A percentile compares a stretch with the other conserved stretches of the same genome.
These are phyloP conservation scores for Chironex yamaguchii DNA, from an alignment of 30 jellyfish, hydroid and myxozoan species.

Conservation along the genomic window DNA sequence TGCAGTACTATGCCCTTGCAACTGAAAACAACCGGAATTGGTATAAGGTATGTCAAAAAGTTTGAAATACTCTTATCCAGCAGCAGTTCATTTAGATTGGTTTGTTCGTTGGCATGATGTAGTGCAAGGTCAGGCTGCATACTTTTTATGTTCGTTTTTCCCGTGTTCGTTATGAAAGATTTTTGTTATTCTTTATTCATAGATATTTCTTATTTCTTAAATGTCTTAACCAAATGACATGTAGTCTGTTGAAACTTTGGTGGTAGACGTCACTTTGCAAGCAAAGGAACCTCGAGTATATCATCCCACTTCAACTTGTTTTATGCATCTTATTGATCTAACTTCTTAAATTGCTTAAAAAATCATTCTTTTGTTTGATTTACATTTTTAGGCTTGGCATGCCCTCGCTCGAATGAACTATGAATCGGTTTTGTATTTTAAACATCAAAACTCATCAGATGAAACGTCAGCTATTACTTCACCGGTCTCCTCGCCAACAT, in stretches of 20 bases:
- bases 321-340: no score
- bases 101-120: no score
- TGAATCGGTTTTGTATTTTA: slow-evolving; percentile 94
- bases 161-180: no score
- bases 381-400: slow-evolving; percentile 88
- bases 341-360: no score
- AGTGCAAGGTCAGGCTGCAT: no score
- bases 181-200: no score
- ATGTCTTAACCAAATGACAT: not conserved
- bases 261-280: not conserved
- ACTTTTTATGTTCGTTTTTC: no score
- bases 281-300: no score
- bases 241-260: not conserved
- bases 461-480: slow-evolving; percentile 40
- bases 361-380: no score
- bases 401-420: slow-evolving; percentile 97
- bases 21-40: slow-evolving; percentile 86
- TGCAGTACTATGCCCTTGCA: slow-evolving; percentile 92
- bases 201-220: no score
- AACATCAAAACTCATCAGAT: slow-evolving; percentile 73
- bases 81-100: no score
- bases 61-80: not conserved
- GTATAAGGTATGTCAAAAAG: slow-evolving; percentile 74
- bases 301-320: no score
- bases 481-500: slow-evolving; percentile 85